Evolutionary conservation across 2,888 invertebrate genomes (phyloP), one percentile per base, ranked within the genome.

Genomic region (Cylindroiulus punctatus): DNA sequence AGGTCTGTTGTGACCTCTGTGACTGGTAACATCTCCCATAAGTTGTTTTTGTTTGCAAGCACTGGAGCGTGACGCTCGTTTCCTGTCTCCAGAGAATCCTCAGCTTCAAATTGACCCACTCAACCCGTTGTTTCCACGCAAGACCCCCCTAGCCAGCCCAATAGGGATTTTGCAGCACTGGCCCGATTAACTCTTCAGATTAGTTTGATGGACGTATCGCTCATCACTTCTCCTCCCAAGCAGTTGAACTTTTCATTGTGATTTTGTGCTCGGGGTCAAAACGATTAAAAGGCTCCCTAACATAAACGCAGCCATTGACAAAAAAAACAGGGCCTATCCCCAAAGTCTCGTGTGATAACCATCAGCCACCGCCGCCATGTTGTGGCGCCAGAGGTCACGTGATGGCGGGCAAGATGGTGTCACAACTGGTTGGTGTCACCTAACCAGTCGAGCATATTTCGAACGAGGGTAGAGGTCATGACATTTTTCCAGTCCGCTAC

Each of bases 41-140:
- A 82, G 22, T 40, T 82, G 82, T 82, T 40, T 82, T 82, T 82
- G 82, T 82, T 82, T 36, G 82, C 82, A 36, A 36, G 7, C 82
- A 40, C 36, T 82, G 1, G 42, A 82, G 82, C 42, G 82, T 36
- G 19, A 82, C 36, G 36, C n/a, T 40, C 82, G 26, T 82, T 82
- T 82, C 82, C 82, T 36, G 82, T 36, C 82, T 82, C 36, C 14
- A 5, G 65, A 57, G 2, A 26, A 65, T 10, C 26, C 10, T 12
- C 1, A 10, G 8, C 12, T n/a, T 26, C 26, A 65, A 65, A 65
- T 26, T 26, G 26, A 26, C 65, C 65, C 65, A 65, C 65, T 65
- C 26, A 65, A 65, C 65, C 26, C 65, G 65, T 65, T 65, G 65
- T 65, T 65, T 26, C 65, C 65, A 57, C n/a, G 57, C 57, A 57